These are phyloP conservation scores for Scleropages formosus DNA, from an alignment of 2,797 vertebrate species.

Conservation along the genomic window DNA sequence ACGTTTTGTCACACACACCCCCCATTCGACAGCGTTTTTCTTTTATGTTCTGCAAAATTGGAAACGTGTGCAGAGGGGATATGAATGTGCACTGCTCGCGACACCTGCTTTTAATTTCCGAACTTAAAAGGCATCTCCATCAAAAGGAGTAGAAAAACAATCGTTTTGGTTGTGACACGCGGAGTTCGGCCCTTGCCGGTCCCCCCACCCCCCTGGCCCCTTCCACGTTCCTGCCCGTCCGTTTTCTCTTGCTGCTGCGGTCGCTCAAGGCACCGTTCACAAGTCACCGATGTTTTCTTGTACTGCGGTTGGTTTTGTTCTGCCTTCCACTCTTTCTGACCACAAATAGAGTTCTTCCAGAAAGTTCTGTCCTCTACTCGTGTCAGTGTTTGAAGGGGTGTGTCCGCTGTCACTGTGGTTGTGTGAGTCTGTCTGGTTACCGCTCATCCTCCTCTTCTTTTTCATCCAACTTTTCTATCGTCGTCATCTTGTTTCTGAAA, in stretches of 20 bases:
- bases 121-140: slow-evolving; percentile 93
- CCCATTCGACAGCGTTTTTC: slow-evolving; percentile 68
- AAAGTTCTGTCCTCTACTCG: slow-evolving; percentile 11
- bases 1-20: slow-evolving; percentile 22
- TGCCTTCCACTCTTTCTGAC: slow-evolving; percentile 36
- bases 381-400: neutral
- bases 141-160: slow-evolving; percentile 87
- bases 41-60: slow-evolving; percentile 87
- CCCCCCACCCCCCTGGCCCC: neutral
- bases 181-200: slow-evolving; percentile 58
- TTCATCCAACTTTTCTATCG: no score
- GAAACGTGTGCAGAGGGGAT: slow-evolving; percentile 73
- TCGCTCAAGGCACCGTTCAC: slow-evolving; percentile 57
- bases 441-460: no score
- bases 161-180: slow-evolving; percentile 80
- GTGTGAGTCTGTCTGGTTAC: no score
- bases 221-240: slow-evolving; percentile 45
- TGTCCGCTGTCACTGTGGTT: neutral
- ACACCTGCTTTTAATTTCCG: slow-evolving; percentile 72
- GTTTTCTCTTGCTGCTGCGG: slow-evolving; percentile 59
- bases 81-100: slow-evolving; percentile 82
- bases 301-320: slow-evolving; percentile 36
- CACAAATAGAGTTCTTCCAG: no score
- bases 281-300: slow-evolving; percentile 51
- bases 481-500: no score